Conservation (phyloP, 2,888 invertebrate genomes). For the Dicranocentrus wangi region DNA sequence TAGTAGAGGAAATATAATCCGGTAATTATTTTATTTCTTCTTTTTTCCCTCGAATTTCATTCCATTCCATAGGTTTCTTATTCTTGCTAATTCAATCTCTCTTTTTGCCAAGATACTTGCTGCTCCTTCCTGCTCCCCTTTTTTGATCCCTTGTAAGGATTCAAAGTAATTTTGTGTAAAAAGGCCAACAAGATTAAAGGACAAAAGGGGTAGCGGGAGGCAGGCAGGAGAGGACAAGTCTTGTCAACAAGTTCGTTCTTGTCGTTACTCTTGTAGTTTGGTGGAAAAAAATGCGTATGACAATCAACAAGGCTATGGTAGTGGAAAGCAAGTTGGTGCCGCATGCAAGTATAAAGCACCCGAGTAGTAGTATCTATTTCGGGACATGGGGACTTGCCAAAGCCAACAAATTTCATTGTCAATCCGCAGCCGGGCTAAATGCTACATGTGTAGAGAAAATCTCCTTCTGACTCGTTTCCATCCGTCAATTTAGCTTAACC, state of each 20-base stretch:
- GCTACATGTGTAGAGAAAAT: constrained; percentile 11
- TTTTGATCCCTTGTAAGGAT: neutral
- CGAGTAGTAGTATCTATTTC: no score
- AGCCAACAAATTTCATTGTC: constrained; percentile 58
- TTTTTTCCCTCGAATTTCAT: no score
- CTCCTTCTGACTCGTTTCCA: neutral
- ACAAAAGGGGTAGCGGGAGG: no score
- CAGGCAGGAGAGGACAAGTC: neutral
- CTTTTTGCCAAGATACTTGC: neutral
- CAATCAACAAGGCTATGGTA: neutral
- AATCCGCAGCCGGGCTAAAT: constrained; percentile 22
- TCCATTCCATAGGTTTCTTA: neutral
- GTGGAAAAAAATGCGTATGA: constrained; percentile 13
- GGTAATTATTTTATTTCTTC: no score
- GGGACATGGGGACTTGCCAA: constrained; percentile 40
- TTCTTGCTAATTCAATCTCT: constrained; percentile 13
- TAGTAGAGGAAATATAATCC: neutral
- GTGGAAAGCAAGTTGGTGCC: neutral
- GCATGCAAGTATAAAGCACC: no score
- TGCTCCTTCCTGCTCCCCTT: neutral
- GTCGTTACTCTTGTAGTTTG: neutral
- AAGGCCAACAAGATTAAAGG: constrained; percentile 12
- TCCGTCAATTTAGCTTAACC: constrained; percentile 60
- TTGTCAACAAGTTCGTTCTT: constrained; percentile 7
- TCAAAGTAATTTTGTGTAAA: neutral